phyloP scores from a whole-genome alignment of 2,888 invertebrate genomes.

The Idaea dimidiata region DNA sequence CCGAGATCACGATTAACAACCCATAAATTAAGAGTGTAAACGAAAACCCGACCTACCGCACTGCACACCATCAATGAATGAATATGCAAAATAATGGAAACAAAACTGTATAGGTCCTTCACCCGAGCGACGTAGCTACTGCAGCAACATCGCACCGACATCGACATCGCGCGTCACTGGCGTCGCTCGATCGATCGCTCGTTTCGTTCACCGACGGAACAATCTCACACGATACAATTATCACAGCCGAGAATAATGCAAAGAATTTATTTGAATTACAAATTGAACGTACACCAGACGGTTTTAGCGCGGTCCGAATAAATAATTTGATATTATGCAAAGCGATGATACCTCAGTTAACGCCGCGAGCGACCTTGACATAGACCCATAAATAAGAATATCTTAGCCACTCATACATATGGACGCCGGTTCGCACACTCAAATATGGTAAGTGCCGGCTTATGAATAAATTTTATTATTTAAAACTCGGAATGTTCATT shows the following conservation, averaged over 20 bases:
- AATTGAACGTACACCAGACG: constrained; percentile 70
- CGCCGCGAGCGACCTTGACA: constrained; percentile 71
- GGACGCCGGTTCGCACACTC: constrained; percentile 75
- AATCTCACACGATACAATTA: constrained; percentile 68
- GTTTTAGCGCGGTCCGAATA: constrained; percentile 76
- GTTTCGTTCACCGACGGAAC: constrained; percentile 43
- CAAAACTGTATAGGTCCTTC: constrained; percentile 35
- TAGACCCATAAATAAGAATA: constrained; percentile 80
- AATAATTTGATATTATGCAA: constrained; percentile 80
- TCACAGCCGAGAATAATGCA: constrained; percentile 62
- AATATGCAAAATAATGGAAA: constrained; percentile 55
- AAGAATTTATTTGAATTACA: constrained; percentile 78
- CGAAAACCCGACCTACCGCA: constrained; percentile 55
- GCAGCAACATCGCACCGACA: constrained; percentile 11
- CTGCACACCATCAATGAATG: constrained; percentile 48
- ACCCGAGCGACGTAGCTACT: constrained; percentile 24
- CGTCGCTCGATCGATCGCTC: constrained; percentile 31
- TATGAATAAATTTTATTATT: constrained; percentile 81
- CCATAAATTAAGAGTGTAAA: constrained; percentile 40
- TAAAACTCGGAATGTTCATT: constrained; percentile 80
- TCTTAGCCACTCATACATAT: constrained; percentile 79
- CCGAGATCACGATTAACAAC: constrained; percentile 28
- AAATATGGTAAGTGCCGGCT: constrained; percentile 78
- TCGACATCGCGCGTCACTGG: background rate
- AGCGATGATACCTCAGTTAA: constrained; percentile 69